Conservation (phyloP, 2,113 vertebrate genomes). For the Megaceryle maxima region DNA sequence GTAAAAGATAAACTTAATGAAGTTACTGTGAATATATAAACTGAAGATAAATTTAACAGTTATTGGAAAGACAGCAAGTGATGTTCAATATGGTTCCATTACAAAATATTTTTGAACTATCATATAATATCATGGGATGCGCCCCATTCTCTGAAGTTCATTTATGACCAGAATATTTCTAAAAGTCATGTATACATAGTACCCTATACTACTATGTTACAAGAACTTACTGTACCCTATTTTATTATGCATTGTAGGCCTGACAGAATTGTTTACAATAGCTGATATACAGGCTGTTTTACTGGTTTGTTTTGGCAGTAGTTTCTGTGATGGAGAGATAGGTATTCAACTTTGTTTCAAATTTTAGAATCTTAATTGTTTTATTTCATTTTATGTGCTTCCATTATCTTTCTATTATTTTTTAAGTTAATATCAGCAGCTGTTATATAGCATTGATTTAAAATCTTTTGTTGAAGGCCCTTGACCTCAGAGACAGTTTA, state of each 20-base stretch:
- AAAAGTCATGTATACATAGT: background rate
- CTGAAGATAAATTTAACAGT: background rate
- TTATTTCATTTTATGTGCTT: background rate
- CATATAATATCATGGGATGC: background rate
- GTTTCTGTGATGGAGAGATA: background rate
- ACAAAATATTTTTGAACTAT: background rate
- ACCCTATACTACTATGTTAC: background rate
- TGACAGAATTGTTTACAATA: background rate
- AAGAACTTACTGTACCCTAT: background rate
- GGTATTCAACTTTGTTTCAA: background rate
- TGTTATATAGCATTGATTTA: background rate
- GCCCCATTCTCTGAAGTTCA: background rate
- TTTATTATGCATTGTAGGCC: background rate
- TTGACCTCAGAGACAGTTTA: background rate
- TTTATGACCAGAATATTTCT: background rate
- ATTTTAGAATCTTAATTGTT: background rate
- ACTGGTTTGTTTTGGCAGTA: background rate
- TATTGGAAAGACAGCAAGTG: background rate
- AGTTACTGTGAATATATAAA: background rate
- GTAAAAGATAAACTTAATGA: background rate
- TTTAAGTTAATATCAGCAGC: background rate
- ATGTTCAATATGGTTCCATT: background rate
- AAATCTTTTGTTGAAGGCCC: background rate
- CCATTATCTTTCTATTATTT: background rate
- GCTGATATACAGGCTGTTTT: background rate